Percentiles rank a stretch among this genome's conserved stretches.
These are phyloP conservation scores for Oophaga pumilio DNA, from an alignment of 2,113 vertebrate genomes.

Conservation along the genomic window DNA sequence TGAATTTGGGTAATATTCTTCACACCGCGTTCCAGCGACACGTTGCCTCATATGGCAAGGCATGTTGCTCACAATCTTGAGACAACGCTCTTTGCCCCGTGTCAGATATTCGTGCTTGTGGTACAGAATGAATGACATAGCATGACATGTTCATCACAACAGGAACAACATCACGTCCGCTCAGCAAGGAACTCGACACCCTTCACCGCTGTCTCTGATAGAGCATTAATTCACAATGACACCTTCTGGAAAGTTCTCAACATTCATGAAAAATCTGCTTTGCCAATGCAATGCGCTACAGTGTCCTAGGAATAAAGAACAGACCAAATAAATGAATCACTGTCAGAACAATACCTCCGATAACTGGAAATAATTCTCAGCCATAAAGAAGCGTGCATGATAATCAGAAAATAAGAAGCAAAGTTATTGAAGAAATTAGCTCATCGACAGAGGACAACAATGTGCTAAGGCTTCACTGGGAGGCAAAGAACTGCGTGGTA, in stretches of 20 bases:
- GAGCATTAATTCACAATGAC: conserved; percentile 57
- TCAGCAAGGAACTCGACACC: conserved; percentile 25
- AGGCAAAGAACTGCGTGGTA: neutral
- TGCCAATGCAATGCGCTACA: conserved; percentile 32
- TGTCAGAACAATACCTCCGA: neutral
- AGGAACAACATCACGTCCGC: conserved; percentile 55
- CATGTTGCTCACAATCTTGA: neutral
- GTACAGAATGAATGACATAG: conserved; percentile 39
- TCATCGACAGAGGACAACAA: neutral
- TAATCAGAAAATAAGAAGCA: conserved; percentile 30
- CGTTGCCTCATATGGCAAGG: neutral
- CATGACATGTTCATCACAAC: conserved; percentile 47
- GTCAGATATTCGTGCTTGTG: conserved; percentile 7
- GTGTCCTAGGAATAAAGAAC: conserved; percentile 52
- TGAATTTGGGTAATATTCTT: neutral
- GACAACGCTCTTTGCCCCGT: conserved; percentile 22
- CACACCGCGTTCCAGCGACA: neutral
- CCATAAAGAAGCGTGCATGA: conserved; percentile 42
- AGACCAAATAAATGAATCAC: conserved; percentile 29
- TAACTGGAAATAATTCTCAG: conserved; percentile 13
- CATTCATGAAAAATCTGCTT: conserved; percentile 56
- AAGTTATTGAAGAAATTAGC: conserved; percentile 31
- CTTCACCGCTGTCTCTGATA: conserved; percentile 50
- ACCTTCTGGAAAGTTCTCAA: conserved; percentile 59
- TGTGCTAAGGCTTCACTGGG: neutral